Conservation (phyloP, 2,888 invertebrate species). For the Brenthis daphne region DNA sequence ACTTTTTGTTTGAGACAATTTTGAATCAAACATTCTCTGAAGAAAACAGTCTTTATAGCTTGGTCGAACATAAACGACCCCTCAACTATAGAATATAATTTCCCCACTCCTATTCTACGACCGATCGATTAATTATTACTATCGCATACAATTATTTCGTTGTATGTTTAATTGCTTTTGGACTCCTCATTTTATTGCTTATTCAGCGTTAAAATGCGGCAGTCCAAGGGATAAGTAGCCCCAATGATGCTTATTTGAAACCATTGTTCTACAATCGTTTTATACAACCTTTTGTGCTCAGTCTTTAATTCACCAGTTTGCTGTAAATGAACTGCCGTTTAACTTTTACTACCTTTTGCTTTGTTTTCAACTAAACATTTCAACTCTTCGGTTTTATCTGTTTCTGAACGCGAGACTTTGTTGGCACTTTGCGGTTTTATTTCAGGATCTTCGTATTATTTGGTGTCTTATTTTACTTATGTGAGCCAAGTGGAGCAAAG, state of each 20-base stretch:
- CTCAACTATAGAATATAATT: too few relatives aligned
- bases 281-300: constrained; percentile 31
- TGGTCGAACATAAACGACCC: too few relatives aligned
- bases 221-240: constrained; percentile 26
- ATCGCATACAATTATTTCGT: background rate
- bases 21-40: background rate
- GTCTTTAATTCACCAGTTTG: constrained; percentile 36
- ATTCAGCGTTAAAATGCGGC: constrained; percentile 26
- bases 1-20: background rate
- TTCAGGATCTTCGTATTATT: constrained; percentile 39
- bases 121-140: background rate
- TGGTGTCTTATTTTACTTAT: constrained; percentile 36
- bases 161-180: background rate
- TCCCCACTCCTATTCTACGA: too few relatives aligned
- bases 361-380: constrained; percentile 38
- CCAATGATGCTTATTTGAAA: constrained; percentile 20
- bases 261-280: constrained; percentile 30
- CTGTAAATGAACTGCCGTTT: constrained; percentile 33
- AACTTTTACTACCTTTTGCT: constrained; percentile 34
- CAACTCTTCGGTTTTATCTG: constrained; percentile 33
- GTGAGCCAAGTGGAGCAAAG: constrained; percentile 37
- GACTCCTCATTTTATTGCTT: constrained; percentile 11
- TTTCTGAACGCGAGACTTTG: constrained; percentile 32
- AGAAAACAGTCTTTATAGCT: background rate
- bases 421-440: constrained; percentile 38